These are phyloP conservation scores for Drosophila tsacasi DNA, from an alignment of 1,140 invertebrate species.

Conservation along the genomic window DNA sequence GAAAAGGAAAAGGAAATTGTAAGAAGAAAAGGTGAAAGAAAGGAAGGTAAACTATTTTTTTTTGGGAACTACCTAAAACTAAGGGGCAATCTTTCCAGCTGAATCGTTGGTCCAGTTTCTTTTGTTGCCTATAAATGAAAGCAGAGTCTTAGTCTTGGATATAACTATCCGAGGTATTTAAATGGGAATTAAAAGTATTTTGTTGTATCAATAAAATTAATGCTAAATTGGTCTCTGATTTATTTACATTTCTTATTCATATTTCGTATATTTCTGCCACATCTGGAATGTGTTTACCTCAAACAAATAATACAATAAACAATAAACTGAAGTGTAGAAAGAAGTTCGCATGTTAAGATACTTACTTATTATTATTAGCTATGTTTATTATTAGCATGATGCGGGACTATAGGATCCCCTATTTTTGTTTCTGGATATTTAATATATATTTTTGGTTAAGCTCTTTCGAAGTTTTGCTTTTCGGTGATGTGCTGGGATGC, in stretches of 20 bases:
- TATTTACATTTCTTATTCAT: background rate
- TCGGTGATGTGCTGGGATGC: background rate
- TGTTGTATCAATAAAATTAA: background rate
- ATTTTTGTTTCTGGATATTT: background rate
- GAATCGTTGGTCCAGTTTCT: background rate
- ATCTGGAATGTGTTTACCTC: no score
- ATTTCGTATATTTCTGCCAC: no score
- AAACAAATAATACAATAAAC: background rate
- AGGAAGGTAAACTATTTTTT: background rate
- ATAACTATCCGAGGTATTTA: background rate
- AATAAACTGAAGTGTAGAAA: background rate
- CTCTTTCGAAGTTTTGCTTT: background rate
- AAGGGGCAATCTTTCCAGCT: background rate
- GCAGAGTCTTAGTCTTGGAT: background rate
- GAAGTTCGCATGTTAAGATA: background rate
- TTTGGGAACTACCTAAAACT: conserved; percentile 11
- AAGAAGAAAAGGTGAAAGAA: background rate
- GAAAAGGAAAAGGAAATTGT: background rate
- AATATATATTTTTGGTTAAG: background rate
- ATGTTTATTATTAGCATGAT: background rate
- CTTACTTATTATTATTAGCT: background rate
- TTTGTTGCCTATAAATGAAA: background rate
- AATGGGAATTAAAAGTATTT: background rate
- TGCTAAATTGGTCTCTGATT: background rate
- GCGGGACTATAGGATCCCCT: background rate